Percentiles rank a stretch among this genome's conserved stretches.
Conservation (phyloP, 2,113 vertebrate genomes). For the Zootoca vivipara region DNA sequence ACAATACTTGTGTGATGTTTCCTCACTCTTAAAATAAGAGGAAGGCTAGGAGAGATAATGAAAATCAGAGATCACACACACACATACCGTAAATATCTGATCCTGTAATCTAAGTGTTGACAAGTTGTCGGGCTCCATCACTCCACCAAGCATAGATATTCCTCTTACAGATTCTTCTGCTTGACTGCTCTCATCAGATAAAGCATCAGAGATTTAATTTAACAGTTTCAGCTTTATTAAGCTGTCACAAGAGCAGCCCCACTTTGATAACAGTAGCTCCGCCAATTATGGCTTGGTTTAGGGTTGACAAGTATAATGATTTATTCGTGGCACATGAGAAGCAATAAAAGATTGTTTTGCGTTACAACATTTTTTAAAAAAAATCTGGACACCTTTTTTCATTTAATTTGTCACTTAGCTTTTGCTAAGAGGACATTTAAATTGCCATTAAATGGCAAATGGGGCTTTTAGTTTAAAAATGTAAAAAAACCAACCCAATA, state of each 20-base stretch:
- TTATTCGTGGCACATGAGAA: slow-evolving; percentile 78
- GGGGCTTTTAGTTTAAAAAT: slow-evolving; percentile 79
- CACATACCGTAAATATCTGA: slow-evolving; percentile 37
- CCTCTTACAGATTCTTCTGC: slow-evolving; percentile 67
- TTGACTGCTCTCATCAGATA: slow-evolving; percentile 75
- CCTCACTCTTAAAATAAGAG: slow-evolving; percentile 23
- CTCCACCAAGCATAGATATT: slow-evolving; percentile 65
- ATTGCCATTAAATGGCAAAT: slow-evolving; percentile 78
- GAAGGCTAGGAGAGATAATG: slow-evolving; percentile 16
- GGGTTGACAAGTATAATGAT: slow-evolving; percentile 85
- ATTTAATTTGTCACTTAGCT: slow-evolving; percentile 84
- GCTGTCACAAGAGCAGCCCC: slow-evolving; percentile 76
- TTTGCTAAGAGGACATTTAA: slow-evolving; percentile 80
- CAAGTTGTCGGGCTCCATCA: slow-evolving; percentile 65
- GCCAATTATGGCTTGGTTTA: slow-evolving; percentile 85
- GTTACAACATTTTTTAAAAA: slow-evolving; percentile 73
- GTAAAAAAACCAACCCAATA: slow-evolving; percentile 73
- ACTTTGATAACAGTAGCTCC: slow-evolving; percentile 82
- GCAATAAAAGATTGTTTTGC: slow-evolving; percentile 82
- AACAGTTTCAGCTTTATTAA: slow-evolving; percentile 87
- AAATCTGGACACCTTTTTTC: slow-evolving; percentile 75
- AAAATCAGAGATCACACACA: slow-evolving; percentile 42
- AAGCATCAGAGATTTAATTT: slow-evolving; percentile 84
- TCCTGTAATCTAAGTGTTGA: slow-evolving; percentile 63
- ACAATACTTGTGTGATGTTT: background rate